These are phyloP conservation scores for Morone saxatilis DNA, from an alignment of 2,113 vertebrate genomes.

Conservation along the genomic window DNA sequence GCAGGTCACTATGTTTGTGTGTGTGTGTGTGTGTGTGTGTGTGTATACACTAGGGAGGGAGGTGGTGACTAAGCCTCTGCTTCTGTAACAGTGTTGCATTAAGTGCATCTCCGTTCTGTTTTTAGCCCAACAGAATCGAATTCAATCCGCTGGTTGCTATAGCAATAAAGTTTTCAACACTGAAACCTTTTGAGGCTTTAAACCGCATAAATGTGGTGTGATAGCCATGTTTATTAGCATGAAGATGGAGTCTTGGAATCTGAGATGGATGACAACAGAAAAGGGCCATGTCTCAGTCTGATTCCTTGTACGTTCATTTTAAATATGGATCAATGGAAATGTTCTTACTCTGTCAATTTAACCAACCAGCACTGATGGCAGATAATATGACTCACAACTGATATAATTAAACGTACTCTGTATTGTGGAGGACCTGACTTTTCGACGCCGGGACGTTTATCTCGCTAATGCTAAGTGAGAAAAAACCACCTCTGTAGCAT, in stretches of 20 bases:
- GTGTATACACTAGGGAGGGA: not conserved
- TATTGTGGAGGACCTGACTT: not conserved
- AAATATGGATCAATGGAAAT: not conserved
- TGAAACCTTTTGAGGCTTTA: constrained; percentile 34
- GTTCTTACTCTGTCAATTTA: not conserved
- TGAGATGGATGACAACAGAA: not conserved
- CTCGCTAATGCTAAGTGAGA: too few relatives aligned
- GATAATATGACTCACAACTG: not conserved
- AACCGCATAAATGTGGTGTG: constrained; percentile 10
- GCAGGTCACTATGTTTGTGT: constrained; percentile 50
- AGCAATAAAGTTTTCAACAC: constrained; percentile 41
- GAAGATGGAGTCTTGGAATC: constrained; percentile 11
- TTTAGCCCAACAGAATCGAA: constrained; percentile 46
- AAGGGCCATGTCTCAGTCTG: not conserved
- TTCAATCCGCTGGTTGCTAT: constrained; percentile 52
- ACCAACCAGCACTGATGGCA: not conserved
- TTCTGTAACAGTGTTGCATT: constrained; percentile 51
- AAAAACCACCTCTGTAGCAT: not conserved
- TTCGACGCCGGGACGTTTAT: too few relatives aligned
- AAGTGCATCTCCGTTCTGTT: constrained; percentile 50
- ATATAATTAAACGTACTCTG: not conserved
- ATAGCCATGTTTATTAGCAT: constrained; percentile 1
- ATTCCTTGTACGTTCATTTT: not conserved
- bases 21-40: constrained; percentile 16
- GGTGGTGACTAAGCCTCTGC: constrained; percentile 53